Evolutionary conservation across 2,113 vertebrate genomes (phyloP).

Genomic region (Pangasianodon gigas): DNA sequence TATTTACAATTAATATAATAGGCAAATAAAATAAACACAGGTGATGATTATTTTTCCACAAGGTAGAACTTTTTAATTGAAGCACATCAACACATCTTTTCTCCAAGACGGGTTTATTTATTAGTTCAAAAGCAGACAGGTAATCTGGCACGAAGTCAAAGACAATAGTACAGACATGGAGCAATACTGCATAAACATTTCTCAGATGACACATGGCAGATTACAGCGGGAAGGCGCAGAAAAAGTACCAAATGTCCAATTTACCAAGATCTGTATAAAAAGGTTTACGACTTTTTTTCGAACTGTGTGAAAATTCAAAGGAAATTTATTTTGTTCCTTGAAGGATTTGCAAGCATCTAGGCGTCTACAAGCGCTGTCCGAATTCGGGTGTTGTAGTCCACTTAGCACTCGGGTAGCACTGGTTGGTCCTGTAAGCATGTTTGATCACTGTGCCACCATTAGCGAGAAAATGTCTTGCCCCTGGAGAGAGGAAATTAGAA

Average conservation of each 20-base stretch:
- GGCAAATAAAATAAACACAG: background rate
- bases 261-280: constrained; percentile 74
- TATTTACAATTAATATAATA: background rate
- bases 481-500: constrained; percentile 68
- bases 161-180: constrained; percentile 25
- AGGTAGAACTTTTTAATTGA: background rate
- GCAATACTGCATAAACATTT: constrained; percentile 46
- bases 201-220: constrained; percentile 34
- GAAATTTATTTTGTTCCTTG: constrained; percentile 63
- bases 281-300: constrained; percentile 61
- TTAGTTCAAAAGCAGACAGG: constrained; percentile 45
- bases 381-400: constrained; percentile 57
- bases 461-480: constrained; percentile 96
- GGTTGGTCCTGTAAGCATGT: constrained; percentile 38
- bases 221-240: constrained; percentile 51
- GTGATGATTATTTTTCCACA: background rate
- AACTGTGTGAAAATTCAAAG: constrained; percentile 73
- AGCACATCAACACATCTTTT: constrained; percentile 6
- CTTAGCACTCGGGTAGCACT: constrained; percentile 55
- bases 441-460: constrained; percentile 58
- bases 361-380: constrained; percentile 51
- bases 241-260: constrained; percentile 71
- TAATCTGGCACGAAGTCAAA: constrained; percentile 34
- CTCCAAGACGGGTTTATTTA: constrained; percentile 58
- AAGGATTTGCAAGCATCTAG: constrained; percentile 56